Base-by-base conservation (phyloP, 2,888 invertebrate species). In the Mythimna ferrago region DNA sequence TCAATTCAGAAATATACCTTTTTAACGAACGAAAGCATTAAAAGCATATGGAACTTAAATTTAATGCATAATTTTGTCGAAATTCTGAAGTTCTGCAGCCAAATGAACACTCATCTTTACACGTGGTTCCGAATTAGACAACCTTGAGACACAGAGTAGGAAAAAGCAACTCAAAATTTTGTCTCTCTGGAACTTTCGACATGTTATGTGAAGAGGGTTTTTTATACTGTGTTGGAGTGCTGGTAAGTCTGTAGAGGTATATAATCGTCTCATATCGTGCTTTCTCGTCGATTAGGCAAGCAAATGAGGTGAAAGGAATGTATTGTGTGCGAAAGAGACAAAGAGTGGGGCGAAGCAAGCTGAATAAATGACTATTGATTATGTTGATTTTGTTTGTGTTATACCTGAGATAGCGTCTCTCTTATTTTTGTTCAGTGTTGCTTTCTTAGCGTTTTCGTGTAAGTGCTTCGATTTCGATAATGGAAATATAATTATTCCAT, bases 221-320 rank as follows among this genome's bases (percentile, higher is more conserved):
- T 64, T 51, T 81, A 82, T n/a, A 21, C 88, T 88, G 83, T 88
- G 87, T 58, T 66, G 19, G 57, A 48, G 74, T 71, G 66, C 41
- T 77, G 57, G 66, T 11, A 77, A 77, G 71, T 86, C 66, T 88
- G 86, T 78, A 85, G 70, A 76, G 82, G 87, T 81, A 86, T 82
- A 87, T 89, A 89, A 90, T 92, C 91, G 89, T 88, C 90, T 89
- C 90, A 92, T 93, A 94, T 94, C 93, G 89, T 85, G 86, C 87
- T 91, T 93, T 94, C 93, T 91, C 83, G 89, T 87, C 93, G 91
- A 93, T 94, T 93, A 92, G 89, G 86, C 89, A 81, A 83, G 85
- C 91, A 93, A 94, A 94, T 94, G 93, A 93, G 88, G 88, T 89
- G 92, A 86, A 89, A 82, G 85, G 86, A 86, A 89, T 89, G 91